Conservation (phyloP, 64 coral and sea anemone species). For the Platygyra sinensis region DNA sequence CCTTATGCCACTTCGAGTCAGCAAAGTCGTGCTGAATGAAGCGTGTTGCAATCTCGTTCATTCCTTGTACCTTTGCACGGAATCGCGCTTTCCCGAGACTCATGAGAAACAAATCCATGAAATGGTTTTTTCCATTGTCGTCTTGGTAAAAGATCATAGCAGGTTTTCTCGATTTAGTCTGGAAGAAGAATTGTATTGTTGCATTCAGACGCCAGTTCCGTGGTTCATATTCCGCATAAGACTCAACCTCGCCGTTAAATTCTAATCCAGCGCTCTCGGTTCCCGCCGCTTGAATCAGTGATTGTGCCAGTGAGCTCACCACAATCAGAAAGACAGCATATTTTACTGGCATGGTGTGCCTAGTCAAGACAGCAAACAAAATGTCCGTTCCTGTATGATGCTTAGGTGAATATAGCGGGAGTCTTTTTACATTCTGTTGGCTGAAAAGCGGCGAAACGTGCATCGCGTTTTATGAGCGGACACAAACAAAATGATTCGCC, state of each 20-base stretch:
- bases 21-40: constrained; percentile 3
- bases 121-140: neutral
- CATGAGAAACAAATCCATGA: constrained; percentile 10
- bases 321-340: neutral
- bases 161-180: neutral
- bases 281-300: neutral
- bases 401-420: neutral
- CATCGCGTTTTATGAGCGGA: constrained; percentile 25
- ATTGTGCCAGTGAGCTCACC: neutral
- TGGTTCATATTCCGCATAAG: constrained; percentile 16
- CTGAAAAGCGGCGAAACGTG: neutral
- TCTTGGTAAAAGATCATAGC: constrained; percentile 27
- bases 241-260: neutral
- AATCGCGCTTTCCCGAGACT: neutral
- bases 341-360: neutral
- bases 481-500: constrained; percentile 33
- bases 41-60: neutral
- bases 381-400: neutral
- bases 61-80: neutral
- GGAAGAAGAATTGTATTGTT: constrained; percentile 22
- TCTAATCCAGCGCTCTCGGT: neutral
- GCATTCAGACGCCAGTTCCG: constrained; percentile 40
- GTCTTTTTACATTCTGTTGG: neutral
- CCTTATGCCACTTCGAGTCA: constrained; percentile 13
- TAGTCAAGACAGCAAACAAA: neutral